phyloP scores from a whole-genome alignment of 2,797 vertebrate species.

The Enteromius unitaeniatus region DNA sequence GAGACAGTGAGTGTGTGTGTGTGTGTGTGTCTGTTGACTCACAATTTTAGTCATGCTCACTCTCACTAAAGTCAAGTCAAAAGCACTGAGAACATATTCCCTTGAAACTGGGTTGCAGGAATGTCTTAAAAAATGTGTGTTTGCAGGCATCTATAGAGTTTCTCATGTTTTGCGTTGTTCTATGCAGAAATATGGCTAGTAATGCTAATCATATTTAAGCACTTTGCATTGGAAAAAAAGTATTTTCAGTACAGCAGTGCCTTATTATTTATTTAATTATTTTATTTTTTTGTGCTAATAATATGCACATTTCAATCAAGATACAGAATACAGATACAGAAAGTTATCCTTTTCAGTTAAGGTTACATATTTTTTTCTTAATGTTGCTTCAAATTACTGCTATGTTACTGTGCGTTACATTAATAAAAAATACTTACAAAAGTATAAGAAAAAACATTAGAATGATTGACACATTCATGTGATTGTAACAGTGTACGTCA shows the following conservation, averaged over 20 bases:
- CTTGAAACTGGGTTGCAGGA: neutral
- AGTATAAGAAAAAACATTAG: neutral
- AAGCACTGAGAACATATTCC: neutral
- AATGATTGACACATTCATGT: too few relatives aligned
- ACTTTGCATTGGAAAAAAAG: neutral
- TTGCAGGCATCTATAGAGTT: neutral
- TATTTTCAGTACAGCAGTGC: neutral
- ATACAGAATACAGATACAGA: too few relatives aligned
- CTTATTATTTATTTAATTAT: too few relatives aligned
- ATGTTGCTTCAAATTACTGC: too few relatives aligned
- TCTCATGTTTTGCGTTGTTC: neutral
- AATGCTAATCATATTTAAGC: neutral
- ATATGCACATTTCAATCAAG: neutral
- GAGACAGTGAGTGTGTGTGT: constrained; percentile 23
- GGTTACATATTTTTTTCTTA: too few relatives aligned
- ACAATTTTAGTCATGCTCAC: neutral
- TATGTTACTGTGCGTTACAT: too few relatives aligned
- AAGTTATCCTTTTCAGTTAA: neutral
- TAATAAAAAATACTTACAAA: too few relatives aligned
- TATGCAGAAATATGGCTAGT: neutral
- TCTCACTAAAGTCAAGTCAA: neutral
- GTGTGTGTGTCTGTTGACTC: constrained; percentile 30
- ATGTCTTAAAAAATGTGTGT: neutral
- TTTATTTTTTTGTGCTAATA: too few relatives aligned
- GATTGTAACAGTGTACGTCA: neutral